A percentile compares a stretch with the other conserved stretches of the same genome.
These are phyloP conservation scores for Champsocephalus esox DNA, from an alignment of 2,797 vertebrate species.

Conservation along the genomic window DNA sequence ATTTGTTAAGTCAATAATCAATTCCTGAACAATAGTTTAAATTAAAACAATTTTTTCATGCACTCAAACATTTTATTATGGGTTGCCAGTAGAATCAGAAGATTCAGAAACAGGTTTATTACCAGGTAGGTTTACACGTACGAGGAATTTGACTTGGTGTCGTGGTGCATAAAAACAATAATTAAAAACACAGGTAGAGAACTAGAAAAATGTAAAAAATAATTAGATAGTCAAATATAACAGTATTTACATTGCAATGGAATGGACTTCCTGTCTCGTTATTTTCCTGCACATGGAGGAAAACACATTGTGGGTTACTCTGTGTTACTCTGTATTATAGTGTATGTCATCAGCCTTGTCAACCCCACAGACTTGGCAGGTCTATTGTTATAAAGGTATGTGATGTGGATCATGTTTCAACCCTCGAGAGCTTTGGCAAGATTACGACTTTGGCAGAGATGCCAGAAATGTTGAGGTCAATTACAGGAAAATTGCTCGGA, in stretches of 20 bases:
- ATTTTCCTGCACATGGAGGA: slow-evolving; percentile 13
- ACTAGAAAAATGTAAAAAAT: too few relatives aligned
- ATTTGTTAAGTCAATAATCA: slow-evolving; percentile 35
- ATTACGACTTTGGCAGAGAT: not conserved
- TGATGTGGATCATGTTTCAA: not conserved
- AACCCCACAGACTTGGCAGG: not conserved
- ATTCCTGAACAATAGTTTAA: slow-evolving; percentile 14
- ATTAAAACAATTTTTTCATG: slow-evolving; percentile 17
- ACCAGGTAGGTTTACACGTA: too few relatives aligned
- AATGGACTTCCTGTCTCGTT: not conserved
- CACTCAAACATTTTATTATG: slow-evolving; percentile 11
- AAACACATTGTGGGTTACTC: slow-evolving; percentile 25
- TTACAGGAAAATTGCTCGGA: not conserved
- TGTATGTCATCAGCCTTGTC: slow-evolving; percentile 15
- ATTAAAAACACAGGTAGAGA: too few relatives aligned
- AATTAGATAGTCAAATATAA: too few relatives aligned
- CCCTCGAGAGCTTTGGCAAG: slow-evolving; percentile 1
- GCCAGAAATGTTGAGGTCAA: not conserved
- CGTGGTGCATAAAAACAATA: too few relatives aligned
- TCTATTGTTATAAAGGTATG: not conserved
- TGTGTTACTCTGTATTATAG: slow-evolving; percentile 3
- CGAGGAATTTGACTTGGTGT: too few relatives aligned
- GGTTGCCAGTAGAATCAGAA: not conserved
- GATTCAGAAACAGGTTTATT: too few relatives aligned
- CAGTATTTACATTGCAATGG: too few relatives aligned